Evolutionary conservation across 2,113 vertebrate species (phyloP).

Genomic region (Tragulus kanchil): DNA sequence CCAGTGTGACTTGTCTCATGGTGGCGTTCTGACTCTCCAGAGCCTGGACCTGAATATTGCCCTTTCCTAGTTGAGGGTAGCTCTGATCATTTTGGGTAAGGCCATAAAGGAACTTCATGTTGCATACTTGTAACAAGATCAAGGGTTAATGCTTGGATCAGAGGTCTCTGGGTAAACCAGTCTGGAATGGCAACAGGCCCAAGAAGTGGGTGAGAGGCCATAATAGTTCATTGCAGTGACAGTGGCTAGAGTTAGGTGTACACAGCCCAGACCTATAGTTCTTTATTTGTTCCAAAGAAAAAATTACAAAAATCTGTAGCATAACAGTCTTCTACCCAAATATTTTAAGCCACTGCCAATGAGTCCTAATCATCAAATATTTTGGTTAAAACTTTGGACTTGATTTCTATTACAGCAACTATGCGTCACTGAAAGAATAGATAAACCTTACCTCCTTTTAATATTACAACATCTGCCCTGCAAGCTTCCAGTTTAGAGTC

Average conservation of each 20-base stretch:
- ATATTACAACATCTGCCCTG: background rate
- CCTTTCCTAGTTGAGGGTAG: background rate
- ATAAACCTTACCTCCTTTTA: slow-evolving; percentile 16
- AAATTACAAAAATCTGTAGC: background rate
- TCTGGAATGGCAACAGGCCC: background rate
- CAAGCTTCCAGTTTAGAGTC: slow-evolving; percentile 21
- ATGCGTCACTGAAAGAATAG: background rate
- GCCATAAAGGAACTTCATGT: background rate
- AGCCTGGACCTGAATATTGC: background rate
- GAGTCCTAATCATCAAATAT: slow-evolving; percentile 19
- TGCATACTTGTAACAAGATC: background rate
- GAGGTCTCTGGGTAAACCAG: background rate
- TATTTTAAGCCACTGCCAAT: background rate
- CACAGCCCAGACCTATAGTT: background rate
- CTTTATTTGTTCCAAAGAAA: background rate
- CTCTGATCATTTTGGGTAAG: background rate
- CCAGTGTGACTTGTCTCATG: background rate
- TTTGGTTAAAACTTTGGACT: background rate
- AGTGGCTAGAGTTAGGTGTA: background rate
- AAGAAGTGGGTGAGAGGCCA: background rate
- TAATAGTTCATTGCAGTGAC: background rate
- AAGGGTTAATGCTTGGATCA: background rate
- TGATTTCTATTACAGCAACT: background rate
- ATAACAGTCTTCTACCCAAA: background rate
- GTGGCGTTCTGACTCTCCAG: background rate